phyloP scores from a whole-genome alignment of 2,888 invertebrate genomes.

The Ypsolopha scabrella region DNA sequence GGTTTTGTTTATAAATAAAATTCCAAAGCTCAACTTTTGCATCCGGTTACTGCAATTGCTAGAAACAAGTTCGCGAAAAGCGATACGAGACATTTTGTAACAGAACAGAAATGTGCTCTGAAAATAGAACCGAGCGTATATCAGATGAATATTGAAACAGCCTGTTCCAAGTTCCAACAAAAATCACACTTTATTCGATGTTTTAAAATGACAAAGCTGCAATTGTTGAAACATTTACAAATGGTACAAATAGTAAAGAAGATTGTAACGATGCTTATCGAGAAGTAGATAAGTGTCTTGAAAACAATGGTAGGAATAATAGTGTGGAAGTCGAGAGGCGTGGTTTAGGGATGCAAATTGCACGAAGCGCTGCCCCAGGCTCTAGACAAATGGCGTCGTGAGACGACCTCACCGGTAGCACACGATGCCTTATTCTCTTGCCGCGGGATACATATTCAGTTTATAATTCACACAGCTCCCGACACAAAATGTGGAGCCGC shows the following conservation, averaged over 20 bases:
- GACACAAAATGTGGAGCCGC: slow-evolving; percentile 17
- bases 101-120: not conserved
- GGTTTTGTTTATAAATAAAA: slow-evolving; percentile 5
- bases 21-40: not conserved
- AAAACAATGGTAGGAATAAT: slow-evolving; percentile 1
- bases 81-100: slow-evolving; percentile 1
- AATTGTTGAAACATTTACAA: not conserved
- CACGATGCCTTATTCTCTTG: slow-evolving; percentile 24
- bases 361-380: slow-evolving; percentile 39
- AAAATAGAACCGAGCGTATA: slow-evolving; percentile 1
- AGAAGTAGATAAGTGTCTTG: not conserved
- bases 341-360: slow-evolving; percentile 59
- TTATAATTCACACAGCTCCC: slow-evolving; percentile 26
- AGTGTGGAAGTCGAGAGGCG: slow-evolving; percentile 57
- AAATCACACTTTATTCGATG: not conserved
- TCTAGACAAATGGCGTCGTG: slow-evolving; percentile 60
- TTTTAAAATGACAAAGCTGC: not conserved
- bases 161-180: too few relatives aligned
- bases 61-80: slow-evolving; percentile 7
- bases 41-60: not conserved
- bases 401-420: slow-evolving; percentile 61
- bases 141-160: slow-evolving; percentile 13
- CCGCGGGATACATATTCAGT: slow-evolving; percentile 7
- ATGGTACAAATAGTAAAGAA: not conserved
- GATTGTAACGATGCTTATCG: not conserved